Base-by-base conservation (phyloP, 2,797 vertebrate genomes). In the Acanthurus leucopareius region DNA sequence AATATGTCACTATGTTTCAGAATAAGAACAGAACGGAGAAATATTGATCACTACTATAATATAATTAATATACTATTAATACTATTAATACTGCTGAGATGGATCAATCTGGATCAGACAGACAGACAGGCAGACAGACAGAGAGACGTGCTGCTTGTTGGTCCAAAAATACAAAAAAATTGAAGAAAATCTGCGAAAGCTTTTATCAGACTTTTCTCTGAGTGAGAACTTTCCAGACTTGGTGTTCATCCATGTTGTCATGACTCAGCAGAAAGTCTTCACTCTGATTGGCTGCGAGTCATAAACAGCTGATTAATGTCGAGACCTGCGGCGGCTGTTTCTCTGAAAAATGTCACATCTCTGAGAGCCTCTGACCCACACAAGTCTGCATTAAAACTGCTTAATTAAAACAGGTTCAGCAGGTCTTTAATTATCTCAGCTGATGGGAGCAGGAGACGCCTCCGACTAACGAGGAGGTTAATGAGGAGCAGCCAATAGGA, bases 401-500 rank as follows among this genome's bases (percentile, higher is more conserved):
- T 56, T 76, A 78, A 88, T 88, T 65, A 77, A 74, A 64, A 52
- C 53, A 35, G 63, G 76, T 77, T 82, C 86, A 86, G 52, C 76
- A 67, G 84, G 79, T 82, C 78, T 69, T 68, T 82, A 79, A 86
- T 84, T 72, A 66, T 47, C 63, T 77, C 66, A 1, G 66, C 79
- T 5, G 40, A 73, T 8, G 5, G 53, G 66, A 0, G 28, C 51
- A 45, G 56, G 52, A 28, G 58, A 16, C 17, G 7, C 11, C 32
- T 49, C 3, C 19, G 3, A 9, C 72, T 58, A 5, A 68, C 8
- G 10, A 59, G 60, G 59, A 77, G 81, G 76, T 88, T 66, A 83
- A 82, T 25, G 62, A 84, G 67, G 62, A 82, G 60, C 74, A 78
- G 80, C 80, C 86, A 85, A 84, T 82, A 25, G 52, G 79, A 75